Evolutionary conservation across 2,113 vertebrate genomes (phyloP).

Genomic region (Cyrtonyx montezumae): DNA sequence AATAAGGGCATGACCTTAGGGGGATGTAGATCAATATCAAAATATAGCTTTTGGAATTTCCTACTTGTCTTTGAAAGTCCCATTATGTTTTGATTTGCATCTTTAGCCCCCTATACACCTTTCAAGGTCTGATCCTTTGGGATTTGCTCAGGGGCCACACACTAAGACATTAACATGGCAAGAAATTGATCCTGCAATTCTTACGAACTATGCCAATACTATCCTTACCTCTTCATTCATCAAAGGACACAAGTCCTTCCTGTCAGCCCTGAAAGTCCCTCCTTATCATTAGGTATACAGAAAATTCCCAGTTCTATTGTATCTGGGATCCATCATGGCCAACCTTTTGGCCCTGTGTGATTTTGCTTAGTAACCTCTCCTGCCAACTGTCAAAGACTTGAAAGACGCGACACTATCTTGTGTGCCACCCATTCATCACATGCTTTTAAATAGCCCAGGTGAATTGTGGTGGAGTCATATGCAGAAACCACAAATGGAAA

Average conservation of each 20-base stretch:
- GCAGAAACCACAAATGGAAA: not conserved
- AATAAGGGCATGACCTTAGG: not conserved
- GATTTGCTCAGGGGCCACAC: slow-evolving; percentile 4
- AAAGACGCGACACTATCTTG: slow-evolving; percentile 34
- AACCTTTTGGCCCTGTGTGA: slow-evolving; percentile 52
- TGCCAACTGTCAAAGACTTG: slow-evolving; percentile 27
- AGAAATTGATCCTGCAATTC: not conserved
- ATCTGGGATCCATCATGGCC: slow-evolving; percentile 48
- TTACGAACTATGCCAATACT: not conserved
- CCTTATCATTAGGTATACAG: slow-evolving; percentile 24
- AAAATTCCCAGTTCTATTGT: slow-evolving; percentile 35
- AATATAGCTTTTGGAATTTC: not conserved
- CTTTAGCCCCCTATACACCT: not conserved
- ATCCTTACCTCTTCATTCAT: slow-evolving; percentile 49
- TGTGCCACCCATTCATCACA: slow-evolving; percentile 20
- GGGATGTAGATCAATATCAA: not conserved
- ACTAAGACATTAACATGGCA: not conserved
- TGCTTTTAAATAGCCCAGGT: slow-evolving; percentile 44
- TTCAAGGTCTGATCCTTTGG: not conserved
- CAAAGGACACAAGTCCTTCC: not conserved
- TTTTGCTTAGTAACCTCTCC: slow-evolving; percentile 52
- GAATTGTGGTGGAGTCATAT: not conserved
- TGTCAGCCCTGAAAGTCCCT: slow-evolving; percentile 19
- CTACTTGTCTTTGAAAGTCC: not conserved
- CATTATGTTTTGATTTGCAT: not conserved